phyloP scores from a whole-genome alignment of 2,113 vertebrate genomes.

The Tachysurus vachellii region DNA sequence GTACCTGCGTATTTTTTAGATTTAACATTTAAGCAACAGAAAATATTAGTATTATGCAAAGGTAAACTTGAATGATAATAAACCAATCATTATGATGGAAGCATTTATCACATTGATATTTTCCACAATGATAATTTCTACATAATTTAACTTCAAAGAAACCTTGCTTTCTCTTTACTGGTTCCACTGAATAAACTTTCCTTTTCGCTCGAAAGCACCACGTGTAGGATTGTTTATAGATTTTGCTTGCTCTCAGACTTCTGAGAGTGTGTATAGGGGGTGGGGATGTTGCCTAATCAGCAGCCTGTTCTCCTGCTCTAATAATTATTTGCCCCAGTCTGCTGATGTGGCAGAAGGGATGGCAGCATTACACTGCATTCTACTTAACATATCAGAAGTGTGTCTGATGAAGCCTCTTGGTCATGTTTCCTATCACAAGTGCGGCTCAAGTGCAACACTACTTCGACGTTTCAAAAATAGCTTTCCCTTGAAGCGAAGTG shows the following conservation, averaged over 20 bases:
- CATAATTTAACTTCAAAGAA: neutral
- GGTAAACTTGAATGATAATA: neutral
- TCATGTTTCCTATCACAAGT: neutral
- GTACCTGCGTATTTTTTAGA: neutral
- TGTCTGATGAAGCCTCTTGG: neutral
- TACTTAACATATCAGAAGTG: neutral
- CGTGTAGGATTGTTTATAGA: constrained; percentile 34
- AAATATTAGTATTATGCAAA: neutral
- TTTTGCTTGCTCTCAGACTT: neutral
- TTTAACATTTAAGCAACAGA: neutral
- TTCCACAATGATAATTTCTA: neutral
- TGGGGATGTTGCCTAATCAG: constrained; percentile 29
- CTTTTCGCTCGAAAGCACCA: constrained; percentile 8
- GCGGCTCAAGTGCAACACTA: neutral
- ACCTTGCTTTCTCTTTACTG: neutral
- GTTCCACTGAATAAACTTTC: constrained; percentile 1
- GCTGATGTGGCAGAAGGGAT: constrained; percentile 33
- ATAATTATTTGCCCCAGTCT: constrained; percentile 26
- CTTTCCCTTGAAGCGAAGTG: neutral
- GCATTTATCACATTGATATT: neutral
- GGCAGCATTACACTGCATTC: constrained; percentile 10
- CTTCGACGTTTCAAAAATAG: neutral
- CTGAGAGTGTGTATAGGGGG: neutral
- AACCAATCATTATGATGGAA: neutral
- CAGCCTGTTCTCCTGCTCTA: constrained; percentile 28